These are phyloP conservation scores for Abramis brama DNA, from an alignment of 2,113 vertebrate species.

Conservation along the genomic window DNA sequence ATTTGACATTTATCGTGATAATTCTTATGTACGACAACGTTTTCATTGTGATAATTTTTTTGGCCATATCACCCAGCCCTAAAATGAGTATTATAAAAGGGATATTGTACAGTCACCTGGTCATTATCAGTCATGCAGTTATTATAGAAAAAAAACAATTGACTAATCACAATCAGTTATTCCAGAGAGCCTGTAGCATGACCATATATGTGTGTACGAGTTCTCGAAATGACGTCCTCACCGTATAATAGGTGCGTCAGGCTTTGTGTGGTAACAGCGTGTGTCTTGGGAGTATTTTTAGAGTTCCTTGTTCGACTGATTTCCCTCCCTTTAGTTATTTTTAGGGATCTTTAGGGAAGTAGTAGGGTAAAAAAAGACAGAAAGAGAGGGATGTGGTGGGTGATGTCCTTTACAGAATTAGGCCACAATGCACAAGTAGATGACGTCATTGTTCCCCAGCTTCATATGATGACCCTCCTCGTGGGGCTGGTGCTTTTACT, in stretches of 20 bases:
- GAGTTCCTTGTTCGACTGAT: slow-evolving; percentile 50
- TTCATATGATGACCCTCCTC: background rate
- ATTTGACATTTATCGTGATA: no score
- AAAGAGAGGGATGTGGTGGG: background rate
- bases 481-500: background rate
- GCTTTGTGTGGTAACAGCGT: slow-evolving; percentile 17
- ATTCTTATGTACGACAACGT: no score
- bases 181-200: background rate
- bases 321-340: slow-evolving; percentile 41
- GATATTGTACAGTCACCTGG: background rate
- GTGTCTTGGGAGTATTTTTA: slow-evolving; percentile 54
- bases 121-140: background rate
- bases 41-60: no score
- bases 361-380: slow-evolving; percentile 1
- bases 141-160: background rate
- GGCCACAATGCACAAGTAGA: background rate
- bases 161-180: background rate
- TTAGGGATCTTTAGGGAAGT: slow-evolving; percentile 33
- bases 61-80: no score
- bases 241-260: background rate
- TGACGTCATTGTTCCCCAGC: slow-evolving; percentile 12
- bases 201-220: background rate
- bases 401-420: slow-evolving; percentile 31
- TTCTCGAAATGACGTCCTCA: background rate
- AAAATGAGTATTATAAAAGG: no score